These are phyloP conservation scores for Ploceus nigricollis DNA, from an alignment of 2,113 vertebrate genomes.

Conservation along the genomic window DNA sequence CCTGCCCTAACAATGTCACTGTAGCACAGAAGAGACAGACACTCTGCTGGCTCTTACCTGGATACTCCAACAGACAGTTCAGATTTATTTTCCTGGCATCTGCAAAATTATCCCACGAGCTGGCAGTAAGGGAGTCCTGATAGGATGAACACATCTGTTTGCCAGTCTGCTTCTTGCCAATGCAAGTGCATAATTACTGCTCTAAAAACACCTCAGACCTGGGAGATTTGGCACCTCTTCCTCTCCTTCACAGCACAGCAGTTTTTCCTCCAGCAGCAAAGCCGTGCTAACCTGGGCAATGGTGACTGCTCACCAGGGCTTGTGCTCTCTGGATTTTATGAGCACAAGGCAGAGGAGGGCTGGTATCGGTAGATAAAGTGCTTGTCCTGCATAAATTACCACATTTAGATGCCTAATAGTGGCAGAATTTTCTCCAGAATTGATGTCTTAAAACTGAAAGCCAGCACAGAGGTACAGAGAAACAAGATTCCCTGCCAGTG, in stretches of 20 bases:
- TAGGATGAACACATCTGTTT: neutral
- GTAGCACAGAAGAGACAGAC: neutral
- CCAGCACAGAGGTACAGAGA: neutral
- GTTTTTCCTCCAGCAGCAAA: neutral
- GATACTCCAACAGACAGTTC: neutral
- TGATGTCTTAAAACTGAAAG: neutral
- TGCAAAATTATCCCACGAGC: neutral
- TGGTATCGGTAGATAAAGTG: neutral
- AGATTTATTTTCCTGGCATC: slow-evolving; percentile 4
- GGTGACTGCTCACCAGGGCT: neutral
- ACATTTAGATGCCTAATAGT: neutral
- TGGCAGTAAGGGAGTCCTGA: neutral
- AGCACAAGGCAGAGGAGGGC: neutral
- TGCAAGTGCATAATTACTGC: neutral
- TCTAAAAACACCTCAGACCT: slow-evolving; percentile 34
- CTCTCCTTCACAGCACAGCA: neutral
- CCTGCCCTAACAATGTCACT: neutral
- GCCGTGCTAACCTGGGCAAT: neutral
- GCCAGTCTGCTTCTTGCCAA: slow-evolving; percentile 17
- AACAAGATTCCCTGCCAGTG: neutral
- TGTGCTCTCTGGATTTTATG: neutral
- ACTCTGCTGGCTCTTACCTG: neutral
- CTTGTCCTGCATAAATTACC: neutral
- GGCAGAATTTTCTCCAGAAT: neutral
- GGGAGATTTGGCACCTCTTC: neutral